Evolutionary conservation across 2,888 invertebrate species (phyloP), one percentile per base, ranked within the genome.

Genomic region (Athalia circularis): DNA sequence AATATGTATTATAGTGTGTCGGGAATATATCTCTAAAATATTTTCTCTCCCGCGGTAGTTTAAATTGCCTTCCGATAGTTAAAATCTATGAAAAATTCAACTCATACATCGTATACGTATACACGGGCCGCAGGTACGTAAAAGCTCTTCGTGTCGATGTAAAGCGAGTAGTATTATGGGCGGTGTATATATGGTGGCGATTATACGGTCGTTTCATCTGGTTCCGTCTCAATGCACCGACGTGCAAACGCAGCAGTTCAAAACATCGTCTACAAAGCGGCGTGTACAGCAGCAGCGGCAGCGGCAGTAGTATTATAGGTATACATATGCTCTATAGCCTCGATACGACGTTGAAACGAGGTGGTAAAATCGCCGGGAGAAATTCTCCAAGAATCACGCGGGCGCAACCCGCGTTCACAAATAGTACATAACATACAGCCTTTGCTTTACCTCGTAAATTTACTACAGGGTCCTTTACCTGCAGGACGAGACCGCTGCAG

Each of bases 181-280:
- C 29, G 29, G 29, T 29, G 29, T 29, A 29, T 29, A 29, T 68
- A 68, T 59, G 72, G 72, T 59, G 59, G 59, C 72, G 72, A 72
- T 72, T 72, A 72, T 72, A 59, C 72, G 72, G 72, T 72, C 72
- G 75, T 75, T 75, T 75, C 75, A 62, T 75, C 75, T 64, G 48
- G 75, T 75, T 75, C 75, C 75, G 75, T 75, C 75, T 75, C 75
- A 62, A 75, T 75, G 75, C 61, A 75, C 75, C 43, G 11, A 8
- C 47, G 65, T 7, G 59, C 59, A 29, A 29, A 29, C 29, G 29
- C 29, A 29, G 29, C 29, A 29, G 29, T 29, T 29, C 9, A 54
- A 54, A 54, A n/a, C 54, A 54, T 4, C 54, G 54, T 54, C 54
- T 9, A 54, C 54, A 54, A 54, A 62, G 62, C 62, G 13, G 13